Conservation (phyloP, 1,140 invertebrate species). For the Anoplolepis gracilipes region DNA sequence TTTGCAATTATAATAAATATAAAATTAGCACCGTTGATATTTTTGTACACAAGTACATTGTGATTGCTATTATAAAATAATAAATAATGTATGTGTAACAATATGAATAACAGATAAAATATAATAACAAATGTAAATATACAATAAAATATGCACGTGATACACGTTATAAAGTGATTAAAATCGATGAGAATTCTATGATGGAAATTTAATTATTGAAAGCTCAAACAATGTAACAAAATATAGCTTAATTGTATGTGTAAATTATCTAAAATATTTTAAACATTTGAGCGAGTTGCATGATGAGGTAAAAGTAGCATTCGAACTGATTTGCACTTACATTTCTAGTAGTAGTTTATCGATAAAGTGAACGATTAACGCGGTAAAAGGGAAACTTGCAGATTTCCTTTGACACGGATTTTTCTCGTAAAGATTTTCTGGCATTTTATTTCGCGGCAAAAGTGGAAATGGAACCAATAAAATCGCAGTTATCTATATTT, state of each 20-base stretch:
- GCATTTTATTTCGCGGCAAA: background rate
- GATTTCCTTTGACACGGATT: background rate
- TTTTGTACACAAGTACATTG: background rate
- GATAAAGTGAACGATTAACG: background rate
- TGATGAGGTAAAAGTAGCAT: background rate
- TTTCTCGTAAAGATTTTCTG: background rate
- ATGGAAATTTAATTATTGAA: background rate
- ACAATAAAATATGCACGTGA: background rate
- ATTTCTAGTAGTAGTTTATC: slow-evolving; percentile 22
- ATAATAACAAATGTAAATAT: background rate
- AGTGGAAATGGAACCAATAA: slow-evolving; percentile 5
- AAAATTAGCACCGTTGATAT: slow-evolving; percentile 17
- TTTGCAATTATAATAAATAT: background rate
- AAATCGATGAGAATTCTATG: background rate
- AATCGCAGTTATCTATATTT: slow-evolving; percentile 1
- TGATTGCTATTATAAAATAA: slow-evolving; percentile 13
- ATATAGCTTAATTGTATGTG: background rate
- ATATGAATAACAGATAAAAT: background rate
- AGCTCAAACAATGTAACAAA: background rate
- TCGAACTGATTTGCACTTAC: background rate
- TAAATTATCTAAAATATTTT: slow-evolving; percentile 6
- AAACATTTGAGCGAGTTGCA: background rate
- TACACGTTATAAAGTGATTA: background rate
- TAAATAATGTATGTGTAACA: background rate
- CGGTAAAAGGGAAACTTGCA: background rate